Percentiles rank a stretch among this genome's conserved stretches.
phyloP scores from a whole-genome alignment of 2,888 invertebrate species.

The Caenorhabditis sp. region DNA sequence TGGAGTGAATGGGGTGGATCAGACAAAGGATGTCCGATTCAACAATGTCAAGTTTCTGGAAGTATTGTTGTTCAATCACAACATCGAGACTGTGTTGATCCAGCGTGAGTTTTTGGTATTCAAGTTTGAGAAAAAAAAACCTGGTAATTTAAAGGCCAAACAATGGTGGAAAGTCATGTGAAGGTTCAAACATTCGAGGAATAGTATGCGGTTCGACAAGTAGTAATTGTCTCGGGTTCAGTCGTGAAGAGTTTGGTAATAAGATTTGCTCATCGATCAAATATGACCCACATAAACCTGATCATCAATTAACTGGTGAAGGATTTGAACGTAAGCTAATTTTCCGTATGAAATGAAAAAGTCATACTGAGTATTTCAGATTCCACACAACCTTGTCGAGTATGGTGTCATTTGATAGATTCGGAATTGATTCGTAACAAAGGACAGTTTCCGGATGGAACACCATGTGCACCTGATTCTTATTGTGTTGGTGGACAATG shows the following conservation, averaged over 20 bases:
- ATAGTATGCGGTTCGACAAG: slow-evolving; percentile 61
- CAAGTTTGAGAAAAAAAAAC: not conserved
- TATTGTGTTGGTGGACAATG: slow-evolving; percentile 70
- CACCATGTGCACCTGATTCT: slow-evolving; percentile 65
- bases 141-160: slow-evolving; percentile 63
- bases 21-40: slow-evolving; percentile 62
- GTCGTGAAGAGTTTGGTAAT: slow-evolving; percentile 66
- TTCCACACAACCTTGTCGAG: slow-evolving; percentile 69
- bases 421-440: slow-evolving; percentile 71
- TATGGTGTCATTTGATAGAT: slow-evolving; percentile 70
- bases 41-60: slow-evolving; percentile 67
- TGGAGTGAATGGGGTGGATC: slow-evolving; percentile 69
- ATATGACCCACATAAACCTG: slow-evolving; percentile 64
- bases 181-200: slow-evolving; percentile 66
- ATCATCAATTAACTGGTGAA: slow-evolving; percentile 67
- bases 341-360: not conserved
- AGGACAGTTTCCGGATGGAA: slow-evolving; percentile 70
- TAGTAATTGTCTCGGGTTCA: slow-evolving; percentile 51
- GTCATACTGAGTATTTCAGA: slow-evolving; percentile 48
- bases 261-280: slow-evolving; percentile 52
- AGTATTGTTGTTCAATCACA: slow-evolving; percentile 64
- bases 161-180: slow-evolving; percentile 67
- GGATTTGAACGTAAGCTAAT: slow-evolving; percentile 63
- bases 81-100: slow-evolving; percentile 67
- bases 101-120: slow-evolving; percentile 58